phyloP scores from a whole-genome alignment of 2,113 vertebrate genomes.

The Poeciliopsis occidentalis region DNA sequence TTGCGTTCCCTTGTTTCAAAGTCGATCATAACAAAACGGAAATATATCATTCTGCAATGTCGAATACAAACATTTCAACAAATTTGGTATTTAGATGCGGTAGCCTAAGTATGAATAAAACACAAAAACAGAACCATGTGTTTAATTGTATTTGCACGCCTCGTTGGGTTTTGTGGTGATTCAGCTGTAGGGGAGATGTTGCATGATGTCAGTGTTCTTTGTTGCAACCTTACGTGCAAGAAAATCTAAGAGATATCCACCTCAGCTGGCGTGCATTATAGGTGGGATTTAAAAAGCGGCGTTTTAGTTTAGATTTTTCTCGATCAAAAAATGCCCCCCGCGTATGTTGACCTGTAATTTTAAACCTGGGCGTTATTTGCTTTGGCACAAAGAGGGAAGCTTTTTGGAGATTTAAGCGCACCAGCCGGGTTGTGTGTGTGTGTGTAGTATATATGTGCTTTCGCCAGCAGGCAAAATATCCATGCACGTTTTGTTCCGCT shows the following conservation, averaged over 20 bases:
- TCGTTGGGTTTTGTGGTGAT: constrained; percentile 57
- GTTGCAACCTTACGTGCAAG: constrained; percentile 76
- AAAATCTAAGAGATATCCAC: constrained; percentile 55
- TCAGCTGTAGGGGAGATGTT: constrained; percentile 64
- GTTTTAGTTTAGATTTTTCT: background rate
- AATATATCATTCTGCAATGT: background rate
- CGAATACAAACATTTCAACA: background rate
- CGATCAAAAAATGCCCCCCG: constrained; percentile 26
- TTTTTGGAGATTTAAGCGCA: constrained; percentile 44
- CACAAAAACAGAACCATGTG: constrained; percentile 14
- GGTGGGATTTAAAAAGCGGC: constrained; percentile 32
- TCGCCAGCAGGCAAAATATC: constrained; percentile 38
- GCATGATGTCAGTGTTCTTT: constrained; percentile 78
- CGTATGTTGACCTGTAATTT: constrained; percentile 61
- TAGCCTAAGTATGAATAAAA: background rate
- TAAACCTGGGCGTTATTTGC: constrained; percentile 60
- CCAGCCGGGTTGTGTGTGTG: constrained; percentile 27
- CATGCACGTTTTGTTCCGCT: constrained; percentile 27
- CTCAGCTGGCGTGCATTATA: constrained; percentile 44
- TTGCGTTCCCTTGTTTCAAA: constrained; percentile 68
- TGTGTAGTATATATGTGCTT: constrained; percentile 17
- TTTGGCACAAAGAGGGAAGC: constrained; percentile 64
- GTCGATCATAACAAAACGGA: constrained; percentile 12
- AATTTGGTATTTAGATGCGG: background rate
- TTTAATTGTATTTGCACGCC: constrained; percentile 21